These are phyloP conservation scores for Agriopis marginaria DNA, from an alignment of 2,888 invertebrate genomes.

Conservation along the genomic window DNA sequence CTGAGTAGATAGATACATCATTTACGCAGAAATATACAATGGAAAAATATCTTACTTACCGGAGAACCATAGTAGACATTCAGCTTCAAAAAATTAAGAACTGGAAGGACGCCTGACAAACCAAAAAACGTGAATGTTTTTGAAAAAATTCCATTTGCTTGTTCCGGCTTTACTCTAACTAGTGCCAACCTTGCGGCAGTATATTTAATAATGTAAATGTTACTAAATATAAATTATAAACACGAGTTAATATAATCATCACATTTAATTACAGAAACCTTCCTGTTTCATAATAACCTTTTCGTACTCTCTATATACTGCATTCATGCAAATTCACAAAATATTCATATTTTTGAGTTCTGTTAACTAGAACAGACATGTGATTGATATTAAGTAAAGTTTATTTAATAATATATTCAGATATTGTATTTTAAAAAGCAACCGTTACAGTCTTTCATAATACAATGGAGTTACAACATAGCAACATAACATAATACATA, in stretches of 20 bases:
- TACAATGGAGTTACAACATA: neutral
- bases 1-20: no score
- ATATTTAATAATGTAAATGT: no score
- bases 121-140: neutral
- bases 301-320: neutral
- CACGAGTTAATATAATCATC: neutral
- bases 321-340: neutral
- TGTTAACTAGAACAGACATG: neutral
- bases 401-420: neutral
- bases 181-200: no score
- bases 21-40: neutral
- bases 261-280: neutral
- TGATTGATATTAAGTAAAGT: neutral
- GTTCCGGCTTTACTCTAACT: neutral
- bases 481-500: no score
- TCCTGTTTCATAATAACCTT: neutral
- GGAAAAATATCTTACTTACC: neutral
- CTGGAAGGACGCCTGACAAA: neutral
- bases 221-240: no score
- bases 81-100: conserved; percentile 1
- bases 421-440: no score
- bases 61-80: neutral
- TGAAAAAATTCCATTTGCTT: neutral
- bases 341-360: neutral
- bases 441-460: neutral